Evolutionary conservation across 2,888 invertebrate species (phyloP).

Genomic region (Drosophila buzzatii): DNA sequence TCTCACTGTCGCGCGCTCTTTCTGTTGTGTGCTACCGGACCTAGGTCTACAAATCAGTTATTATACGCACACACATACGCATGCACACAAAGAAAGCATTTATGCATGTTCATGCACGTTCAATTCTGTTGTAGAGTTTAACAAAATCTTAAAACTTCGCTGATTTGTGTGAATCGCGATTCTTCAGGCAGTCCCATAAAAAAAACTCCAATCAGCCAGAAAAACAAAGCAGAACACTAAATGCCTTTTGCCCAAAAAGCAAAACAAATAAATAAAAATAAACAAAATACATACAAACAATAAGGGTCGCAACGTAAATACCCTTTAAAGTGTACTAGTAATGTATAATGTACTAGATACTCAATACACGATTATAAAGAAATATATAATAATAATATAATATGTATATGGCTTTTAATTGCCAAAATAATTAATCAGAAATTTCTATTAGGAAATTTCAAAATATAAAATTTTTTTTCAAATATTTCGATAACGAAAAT

Average conservation of each 20-base stretch:
- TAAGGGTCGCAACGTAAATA: neutral
- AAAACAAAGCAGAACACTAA: conserved; percentile 49
- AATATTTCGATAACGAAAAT: too few relatives aligned
- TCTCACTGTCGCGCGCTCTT: conserved; percentile 20
- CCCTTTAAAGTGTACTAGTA: neutral
- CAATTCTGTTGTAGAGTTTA: conserved; percentile 16
- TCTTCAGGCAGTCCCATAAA: conserved; percentile 43
- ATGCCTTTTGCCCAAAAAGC: conserved; percentile 42
- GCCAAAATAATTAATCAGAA: too few relatives aligned
- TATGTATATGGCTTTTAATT: too few relatives aligned
- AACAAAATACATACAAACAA: conserved; percentile 6
- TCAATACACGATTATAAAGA: too few relatives aligned
- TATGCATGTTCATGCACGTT: conserved; percentile 4
- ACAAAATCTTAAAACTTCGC: conserved; percentile 41
- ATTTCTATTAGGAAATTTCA: too few relatives aligned
- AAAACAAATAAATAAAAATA: conserved; percentile 22
- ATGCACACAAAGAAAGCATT: neutral
- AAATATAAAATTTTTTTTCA: too few relatives aligned
- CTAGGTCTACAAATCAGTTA: conserved; percentile 64
- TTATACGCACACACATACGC: neutral
- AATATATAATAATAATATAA: too few relatives aligned
- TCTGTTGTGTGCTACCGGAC: conserved; percentile 57
- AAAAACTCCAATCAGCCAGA: conserved; percentile 44
- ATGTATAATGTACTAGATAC: too few relatives aligned
- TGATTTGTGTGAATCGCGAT: conserved; percentile 34